Base-by-base conservation (phyloP, 2,113 vertebrate species). In the Hippocampus zosterae region DNA sequence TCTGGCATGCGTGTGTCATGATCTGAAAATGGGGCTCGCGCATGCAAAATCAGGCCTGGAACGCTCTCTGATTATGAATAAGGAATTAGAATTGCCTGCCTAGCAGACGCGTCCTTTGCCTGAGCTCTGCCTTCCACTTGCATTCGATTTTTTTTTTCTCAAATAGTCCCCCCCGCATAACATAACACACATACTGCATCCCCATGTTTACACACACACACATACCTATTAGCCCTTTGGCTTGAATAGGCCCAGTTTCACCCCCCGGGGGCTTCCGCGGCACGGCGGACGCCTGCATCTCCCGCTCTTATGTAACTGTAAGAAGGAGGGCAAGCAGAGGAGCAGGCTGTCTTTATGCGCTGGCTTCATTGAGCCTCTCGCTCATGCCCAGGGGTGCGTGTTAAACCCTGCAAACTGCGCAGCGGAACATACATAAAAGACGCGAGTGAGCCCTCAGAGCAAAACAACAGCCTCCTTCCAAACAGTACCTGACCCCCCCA, bases 281-380 rank as follows among this genome's bases (percentile, higher is more conserved):
- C 75, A n/a, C 16, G 60, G 50, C 42, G 78, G 37, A 63, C 70
- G 75, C 65, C 69, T 70, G 77, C 82, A 50, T 85, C 76, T 79
- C 67, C 67, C 15, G 61, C 59, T 85, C 81, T 91, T 90, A 90
- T 18, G 69, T 89, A 91, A 91, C 65, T 61, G 72, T 77, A 44
- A 70, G 75, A 84, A 86, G 76, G 79, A 82, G 76, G 73, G 70
- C 71, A 33, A 68, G 78, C 77, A 60, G 85, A 75, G 73, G 75
- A 81, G 78, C 82, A 78, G 75, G 75, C 81, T 70, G 80, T 86
- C 81, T 85, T 80, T 77, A 73, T 87, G 80, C 19, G 76, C 77
- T 63, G 79, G 81, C 79, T 85, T 87, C 82, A 79, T 70, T 85
- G 87, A 89, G 88, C 78, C 77, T 87, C 71, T 87, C 71, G 59